Base-by-base conservation (phyloP, 1,140 invertebrate genomes). In the Campoletis sonorensis region DNA sequence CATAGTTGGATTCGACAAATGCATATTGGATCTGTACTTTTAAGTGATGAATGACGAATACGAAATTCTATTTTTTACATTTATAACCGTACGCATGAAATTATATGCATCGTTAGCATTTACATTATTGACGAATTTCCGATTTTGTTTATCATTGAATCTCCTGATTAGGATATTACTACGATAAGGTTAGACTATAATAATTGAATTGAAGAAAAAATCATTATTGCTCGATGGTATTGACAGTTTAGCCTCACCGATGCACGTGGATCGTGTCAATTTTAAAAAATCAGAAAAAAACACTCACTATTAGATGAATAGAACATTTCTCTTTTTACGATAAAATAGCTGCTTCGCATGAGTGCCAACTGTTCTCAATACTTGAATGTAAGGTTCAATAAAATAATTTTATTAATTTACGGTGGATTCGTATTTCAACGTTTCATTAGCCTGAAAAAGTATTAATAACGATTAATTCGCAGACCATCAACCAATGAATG, bases 11-110 rank as follows among this genome's bases (percentile, higher is more conserved):
- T 1, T 26, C 72, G 27, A 61, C 58, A 37, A 61, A 37, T 77
- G 73, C 73, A 77, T 77, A 77, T 37, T 77, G 73, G 40, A 54
- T 77, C 30, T 54, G 23, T 75, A 75, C 49, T 37, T 15, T 58
- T 77, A 27, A 18, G 21, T 18, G 61, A 77, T 18, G 73, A 77
- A 77, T 77, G 73, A 77, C 18, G 11, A 8, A 37, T 5, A 61
- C 23, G 18, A 61, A 37, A 77, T 37, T 37, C 45, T 8, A 51
- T 58, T 75, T 75, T 54, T 18, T 16, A 58, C 4, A 23, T 75
- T 23, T 30, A n/a, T 75, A 1, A 1, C 40, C 8, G 49, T 58
- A 58, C 72, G 72, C 72, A 75, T 75, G 72, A 27, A 16, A 58
- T 33, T 23, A 2, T 75, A 58, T 49, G 72, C 45, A 75, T 75